These are phyloP conservation scores for Tetranychus piercei DNA, from an alignment of 2,888 invertebrate genomes.

Conservation along the genomic window DNA sequence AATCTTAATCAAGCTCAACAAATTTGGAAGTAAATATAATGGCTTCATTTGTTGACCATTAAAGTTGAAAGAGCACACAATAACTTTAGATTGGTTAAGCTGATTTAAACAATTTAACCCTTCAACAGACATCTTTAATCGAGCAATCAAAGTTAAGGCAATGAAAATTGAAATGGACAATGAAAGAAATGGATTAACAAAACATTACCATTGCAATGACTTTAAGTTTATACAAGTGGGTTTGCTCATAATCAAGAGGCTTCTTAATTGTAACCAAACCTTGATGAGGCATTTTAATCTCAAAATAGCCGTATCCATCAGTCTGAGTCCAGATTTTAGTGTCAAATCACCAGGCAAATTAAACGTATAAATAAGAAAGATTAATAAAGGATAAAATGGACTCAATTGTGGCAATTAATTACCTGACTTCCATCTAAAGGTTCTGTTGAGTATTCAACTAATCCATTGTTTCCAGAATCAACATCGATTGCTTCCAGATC, in stretches of 20 bases:
- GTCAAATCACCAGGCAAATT: background rate
- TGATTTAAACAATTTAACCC: no score
- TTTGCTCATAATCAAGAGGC: constrained; percentile 68
- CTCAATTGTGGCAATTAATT: constrained; percentile 1
- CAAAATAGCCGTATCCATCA: constrained; percentile 64
- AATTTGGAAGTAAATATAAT: background rate
- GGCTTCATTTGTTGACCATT: no score
- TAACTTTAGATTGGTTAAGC: no score
- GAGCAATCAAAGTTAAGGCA: background rate
- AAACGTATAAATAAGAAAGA: background rate
- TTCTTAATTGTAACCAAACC: constrained; percentile 69
- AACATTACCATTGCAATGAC: constrained; percentile 65
- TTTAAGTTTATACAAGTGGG: constrained; percentile 66
- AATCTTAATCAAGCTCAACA: background rate
- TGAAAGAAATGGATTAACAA: constrained; percentile 11
- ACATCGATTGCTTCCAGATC: constrained; percentile 58
- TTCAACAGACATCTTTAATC: background rate
- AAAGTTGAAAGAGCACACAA: no score
- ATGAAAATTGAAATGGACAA: background rate
- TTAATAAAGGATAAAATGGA: no score
- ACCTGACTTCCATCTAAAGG: constrained; percentile 40
- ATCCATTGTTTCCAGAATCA: constrained; percentile 69
- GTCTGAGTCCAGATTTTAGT: constrained; percentile 28
- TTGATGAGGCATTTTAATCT: constrained; percentile 68
- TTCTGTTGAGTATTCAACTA: constrained; percentile 53